phyloP scores from a whole-genome alignment of 1,140 invertebrate genomes.

The Phymorhynchus buccinoides region DNA sequence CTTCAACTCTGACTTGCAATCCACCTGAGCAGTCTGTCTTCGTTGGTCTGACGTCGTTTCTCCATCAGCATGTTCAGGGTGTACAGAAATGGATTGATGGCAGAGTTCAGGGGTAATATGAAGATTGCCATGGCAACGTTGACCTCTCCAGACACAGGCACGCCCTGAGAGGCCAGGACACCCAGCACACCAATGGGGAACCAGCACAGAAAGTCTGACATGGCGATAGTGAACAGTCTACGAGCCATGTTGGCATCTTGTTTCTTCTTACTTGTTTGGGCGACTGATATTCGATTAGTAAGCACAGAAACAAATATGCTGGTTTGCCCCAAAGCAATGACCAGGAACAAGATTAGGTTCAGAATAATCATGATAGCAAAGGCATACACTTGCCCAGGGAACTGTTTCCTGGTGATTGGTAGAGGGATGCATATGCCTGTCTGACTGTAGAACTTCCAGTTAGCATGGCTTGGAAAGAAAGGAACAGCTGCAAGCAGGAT shows the following conservation, averaged over 20 bases:
- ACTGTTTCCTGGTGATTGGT: slow-evolving; percentile 36
- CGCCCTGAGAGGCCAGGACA: slow-evolving; percentile 42
- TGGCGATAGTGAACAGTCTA: slow-evolving; percentile 38
- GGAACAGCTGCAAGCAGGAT: slow-evolving; percentile 21
- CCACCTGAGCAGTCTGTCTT: slow-evolving; percentile 3
- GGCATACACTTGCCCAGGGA: slow-evolving; percentile 46
- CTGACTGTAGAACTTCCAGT: slow-evolving; percentile 46
- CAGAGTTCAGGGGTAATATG: slow-evolving; percentile 51
- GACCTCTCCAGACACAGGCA: slow-evolving; percentile 47
- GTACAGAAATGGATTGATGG: slow-evolving; percentile 58
- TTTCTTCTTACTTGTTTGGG: not conserved
- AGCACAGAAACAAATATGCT: slow-evolving; percentile 42
- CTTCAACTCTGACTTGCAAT: no score
- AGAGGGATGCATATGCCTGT: slow-evolving; percentile 52
- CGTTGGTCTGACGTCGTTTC: not conserved
- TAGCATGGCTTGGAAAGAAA: slow-evolving; percentile 33
- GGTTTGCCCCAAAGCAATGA: slow-evolving; percentile 46
- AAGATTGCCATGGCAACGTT: slow-evolving; percentile 52
- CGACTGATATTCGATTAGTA: not conserved
- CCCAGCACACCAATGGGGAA: slow-evolving; percentile 37
- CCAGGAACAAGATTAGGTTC: slow-evolving; percentile 48
- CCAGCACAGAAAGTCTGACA: slow-evolving; percentile 45
- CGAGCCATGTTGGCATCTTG: slow-evolving; percentile 46
- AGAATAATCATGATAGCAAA: slow-evolving; percentile 46
- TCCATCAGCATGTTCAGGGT: not conserved